Evolutionary conservation across 2,797 vertebrate genomes (phyloP).

Genomic region (Acestrorhynchus altus): DNA sequence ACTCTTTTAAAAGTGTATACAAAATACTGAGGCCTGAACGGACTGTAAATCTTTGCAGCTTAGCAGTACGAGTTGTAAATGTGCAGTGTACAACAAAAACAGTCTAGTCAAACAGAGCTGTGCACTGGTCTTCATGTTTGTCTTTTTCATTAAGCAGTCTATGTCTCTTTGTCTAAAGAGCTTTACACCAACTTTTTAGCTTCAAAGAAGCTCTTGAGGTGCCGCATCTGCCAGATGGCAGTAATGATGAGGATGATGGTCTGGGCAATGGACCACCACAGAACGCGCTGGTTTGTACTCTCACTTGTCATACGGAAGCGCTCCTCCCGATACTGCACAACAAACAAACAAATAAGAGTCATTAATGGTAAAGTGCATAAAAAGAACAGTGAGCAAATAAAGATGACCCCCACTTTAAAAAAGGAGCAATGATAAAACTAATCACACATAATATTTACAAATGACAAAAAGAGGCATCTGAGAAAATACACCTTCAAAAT

Average conservation of each 20-base stretch:
- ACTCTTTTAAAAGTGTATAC: neutral
- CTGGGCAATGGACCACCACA: conserved; percentile 97
- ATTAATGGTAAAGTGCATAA: too few species aligned
- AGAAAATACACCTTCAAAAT: too few species aligned
- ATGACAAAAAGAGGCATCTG: too few species aligned
- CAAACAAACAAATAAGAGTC: neutral
- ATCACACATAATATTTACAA: too few species aligned
- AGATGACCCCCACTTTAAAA: too few species aligned
- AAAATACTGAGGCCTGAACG: neutral
- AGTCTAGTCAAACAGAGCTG: neutral
- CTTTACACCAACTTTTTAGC: conserved; percentile 92
- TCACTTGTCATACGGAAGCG: conserved; percentile 94
- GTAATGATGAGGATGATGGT: conserved; percentile 93
- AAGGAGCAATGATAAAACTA: too few species aligned
- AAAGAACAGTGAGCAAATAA: too few species aligned
- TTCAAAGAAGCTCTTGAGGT: conserved; percentile 96
- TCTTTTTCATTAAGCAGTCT: conserved; percentile 20
- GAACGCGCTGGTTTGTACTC: conserved; percentile 95
- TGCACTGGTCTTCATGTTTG: neutral
- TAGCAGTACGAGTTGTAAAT: neutral
- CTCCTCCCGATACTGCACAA: conserved; percentile 88
- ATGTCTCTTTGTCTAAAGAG: neutral
- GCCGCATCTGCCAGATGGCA: conserved; percentile 96
- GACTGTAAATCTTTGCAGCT: neutral
- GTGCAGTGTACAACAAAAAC: conserved; percentile 4